Base-by-base conservation (phyloP, 2,797 vertebrate genomes). In the Cyprinella venusta region DNA sequence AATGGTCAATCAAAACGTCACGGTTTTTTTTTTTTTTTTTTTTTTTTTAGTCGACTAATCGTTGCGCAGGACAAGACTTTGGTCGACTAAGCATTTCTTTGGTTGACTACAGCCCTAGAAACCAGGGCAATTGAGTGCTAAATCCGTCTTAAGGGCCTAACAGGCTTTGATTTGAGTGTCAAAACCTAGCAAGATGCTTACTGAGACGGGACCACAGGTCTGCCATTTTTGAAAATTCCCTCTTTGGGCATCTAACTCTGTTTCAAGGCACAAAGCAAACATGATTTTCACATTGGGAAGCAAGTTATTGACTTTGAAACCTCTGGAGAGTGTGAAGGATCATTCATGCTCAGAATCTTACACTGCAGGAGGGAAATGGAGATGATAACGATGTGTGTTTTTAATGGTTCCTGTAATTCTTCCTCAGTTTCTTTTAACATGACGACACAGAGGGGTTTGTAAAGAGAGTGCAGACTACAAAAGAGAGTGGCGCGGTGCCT, bases 391-490 rank as follows among this genome's bases (percentile, higher is more conserved):
- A 70, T 78, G 65, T 42, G 72, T 48, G 65, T 38, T 54, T 70
- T 77, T 52, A 68, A 82, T 59, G 71, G 61, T 67, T 83, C 40
- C 24, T 64, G 33, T 16, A 42, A 68, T 76, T 77, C 52, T 69
- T 77, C 50, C 74, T 70, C 52, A 82, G 80, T 67, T 76, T 76
- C 71, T 82, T 76, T 26, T 21, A 67, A 75, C 45, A 67, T 76
- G 26, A 54, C 10, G 59, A 76, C 71, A 76, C 70, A 82, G 45
- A 82, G 61, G 80, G 45, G 36, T 59, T 70, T 77, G 40, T 63
- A 77, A 65, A 83, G 74, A 83, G 52, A 77, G 74, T 77, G 74
- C 74, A 77, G 8, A 77, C 74, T 48, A 77, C 40, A 71, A 85
- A 42, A 36, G 52, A 69, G 15, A 52, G 74, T 30, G 26, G 48